Base-by-base conservation (phyloP, 2,113 vertebrate genomes). In the Xyrauchen texanus region DNA sequence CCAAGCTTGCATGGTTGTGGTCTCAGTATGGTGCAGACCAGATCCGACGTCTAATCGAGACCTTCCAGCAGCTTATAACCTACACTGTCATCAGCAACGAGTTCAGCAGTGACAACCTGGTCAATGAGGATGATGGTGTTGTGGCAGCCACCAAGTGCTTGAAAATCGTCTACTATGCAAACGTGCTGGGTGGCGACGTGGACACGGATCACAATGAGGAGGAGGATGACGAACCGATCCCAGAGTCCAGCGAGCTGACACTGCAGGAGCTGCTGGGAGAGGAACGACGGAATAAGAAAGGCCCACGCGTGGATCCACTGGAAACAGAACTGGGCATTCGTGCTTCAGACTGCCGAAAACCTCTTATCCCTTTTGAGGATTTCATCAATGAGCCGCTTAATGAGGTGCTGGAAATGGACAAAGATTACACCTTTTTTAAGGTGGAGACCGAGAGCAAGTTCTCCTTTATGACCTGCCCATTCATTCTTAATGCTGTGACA, bases 381-480 rank as follows among this genome's bases (percentile, higher is more conserved):
- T 99, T 99, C 87, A 89, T 98, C 78, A 99, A 99, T 71, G 98
- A 99, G 88, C 96, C 97, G 45, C 89, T 99, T 82, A 99, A 98
- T 68, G 98, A 99, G 53, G 96, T 97, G 82, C 93, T 99, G 85
- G 98, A 99, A 92, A 98, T 99, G 98, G 97, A 99, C 93, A 99
- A 98, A 88, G 98, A 99, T 83, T 99, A 98, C 84, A 98, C 97
- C 74, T 99, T 98, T 89, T 99, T 98, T 90, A 99, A 99, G 87
- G 97, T 99, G 86, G 95, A 99, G 78, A 96, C 96, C 0, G 97
- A 99, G 88, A 97, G 95, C 70, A 99, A 98, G 90, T 99, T 99
- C 90, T 99, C 98, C 73, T 99, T 99, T 91, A 98, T 99, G 95
- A 99, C 92, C 64, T 99, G 98, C 86, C 98, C 98, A 67, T 99